Evolutionary conservation across 35 echinoderm and acorn worm genomes (phyloP).

Genomic region (Diadema setosum): DNA sequence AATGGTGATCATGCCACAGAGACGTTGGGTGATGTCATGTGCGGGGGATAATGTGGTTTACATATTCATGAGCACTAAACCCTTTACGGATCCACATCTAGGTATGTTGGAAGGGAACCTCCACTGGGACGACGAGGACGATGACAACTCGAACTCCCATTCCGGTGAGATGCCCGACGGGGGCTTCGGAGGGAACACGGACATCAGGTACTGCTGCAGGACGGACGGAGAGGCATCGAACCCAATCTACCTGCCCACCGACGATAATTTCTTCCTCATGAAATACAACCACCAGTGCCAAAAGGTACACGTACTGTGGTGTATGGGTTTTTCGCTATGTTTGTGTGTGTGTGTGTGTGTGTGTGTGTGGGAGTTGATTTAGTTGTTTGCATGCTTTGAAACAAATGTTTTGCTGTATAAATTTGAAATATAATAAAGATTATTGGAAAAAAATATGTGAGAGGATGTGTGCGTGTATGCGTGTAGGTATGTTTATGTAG

Average conservation of each 20-base stretch:
- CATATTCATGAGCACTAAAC: not conserved
- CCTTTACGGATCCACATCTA: not conserved
- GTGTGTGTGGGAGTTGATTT: not conserved
- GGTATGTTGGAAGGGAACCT: conserved; percentile 51
- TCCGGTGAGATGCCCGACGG: conserved; percentile 49
- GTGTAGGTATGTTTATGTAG: not conserved
- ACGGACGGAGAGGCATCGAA: conserved; percentile 37
- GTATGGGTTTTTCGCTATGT: not conserved
- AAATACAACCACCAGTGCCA: conserved; percentile 37
- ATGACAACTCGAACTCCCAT: conserved; percentile 22
- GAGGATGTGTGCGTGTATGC: not conserved
- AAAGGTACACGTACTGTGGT: not conserved
- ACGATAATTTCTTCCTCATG: conserved; percentile 40
- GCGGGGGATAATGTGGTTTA: not conserved
- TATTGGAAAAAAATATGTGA: not conserved
- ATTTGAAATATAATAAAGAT: not conserved
- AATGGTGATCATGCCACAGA: not conserved
- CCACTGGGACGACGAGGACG: conserved; percentile 81
- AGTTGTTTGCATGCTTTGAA: not conserved
- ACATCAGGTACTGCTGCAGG: conserved; percentile 66
- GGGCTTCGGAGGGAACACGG: conserved; percentile 46
- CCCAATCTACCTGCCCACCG: conserved; percentile 35
- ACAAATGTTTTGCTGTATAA: no score
- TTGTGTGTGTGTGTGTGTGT: not conserved
- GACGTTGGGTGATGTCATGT: not conserved